These are phyloP conservation scores for Psittacula echo DNA, from an alignment of 2,797 vertebrate genomes.

Conservation along the genomic window DNA sequence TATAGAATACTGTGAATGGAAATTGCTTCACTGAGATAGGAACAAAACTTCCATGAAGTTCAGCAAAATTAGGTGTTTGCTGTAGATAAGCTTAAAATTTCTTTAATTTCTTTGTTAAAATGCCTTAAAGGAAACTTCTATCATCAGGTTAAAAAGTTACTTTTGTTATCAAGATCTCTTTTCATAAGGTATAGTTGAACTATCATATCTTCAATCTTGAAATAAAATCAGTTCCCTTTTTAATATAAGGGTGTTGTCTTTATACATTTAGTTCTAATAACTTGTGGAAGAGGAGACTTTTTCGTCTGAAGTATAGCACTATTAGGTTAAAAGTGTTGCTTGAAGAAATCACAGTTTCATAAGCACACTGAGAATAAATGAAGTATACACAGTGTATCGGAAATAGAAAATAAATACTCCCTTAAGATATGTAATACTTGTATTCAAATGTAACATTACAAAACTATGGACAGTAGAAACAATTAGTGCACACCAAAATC, in stretches of 20 bases:
- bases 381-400: background rate
- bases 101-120: background rate
- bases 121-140: background rate
- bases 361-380: background rate
- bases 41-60: background rate
- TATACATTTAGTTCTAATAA: background rate
- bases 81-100: background rate
- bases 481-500: background rate
- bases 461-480: background rate
- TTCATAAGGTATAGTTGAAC: background rate
- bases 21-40: background rate
- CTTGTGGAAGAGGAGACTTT: background rate
- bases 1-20: background rate
- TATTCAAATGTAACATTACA: slow-evolving; percentile 10
- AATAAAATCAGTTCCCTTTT: background rate
- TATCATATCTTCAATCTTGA: background rate
- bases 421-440: background rate
- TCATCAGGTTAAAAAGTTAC: background rate
- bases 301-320: background rate
- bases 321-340: background rate
- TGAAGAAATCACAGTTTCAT: background rate
- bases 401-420: background rate
- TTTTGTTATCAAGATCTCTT: slow-evolving; percentile 4
- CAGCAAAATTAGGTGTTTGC: background rate
- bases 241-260: background rate